Evolutionary conservation across 2,113 vertebrate genomes (phyloP).

Genomic region (Pantherophis guttatus): DNA sequence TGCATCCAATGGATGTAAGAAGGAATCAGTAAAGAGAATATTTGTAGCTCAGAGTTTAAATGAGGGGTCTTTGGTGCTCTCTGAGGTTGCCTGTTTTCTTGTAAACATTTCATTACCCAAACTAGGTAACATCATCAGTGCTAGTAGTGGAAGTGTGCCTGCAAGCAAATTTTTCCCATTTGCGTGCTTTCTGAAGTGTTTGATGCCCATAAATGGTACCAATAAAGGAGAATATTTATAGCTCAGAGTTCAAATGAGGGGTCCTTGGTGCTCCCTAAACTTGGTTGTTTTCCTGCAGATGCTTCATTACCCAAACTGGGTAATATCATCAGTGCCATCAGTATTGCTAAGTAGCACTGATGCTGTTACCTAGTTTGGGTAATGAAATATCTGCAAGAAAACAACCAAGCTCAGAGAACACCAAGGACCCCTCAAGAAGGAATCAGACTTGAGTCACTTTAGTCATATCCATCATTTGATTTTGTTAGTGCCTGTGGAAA

Average conservation of each 20-base stretch:
- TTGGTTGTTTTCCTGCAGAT: neutral
- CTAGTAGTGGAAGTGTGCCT: neutral
- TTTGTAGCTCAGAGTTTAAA: neutral
- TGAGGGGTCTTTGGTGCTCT: neutral
- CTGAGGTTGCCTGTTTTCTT: neutral
- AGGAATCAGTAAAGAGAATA: neutral
- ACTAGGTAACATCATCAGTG: neutral
- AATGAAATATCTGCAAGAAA: neutral
- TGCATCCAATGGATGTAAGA: neutral
- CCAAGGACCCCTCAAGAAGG: neutral
- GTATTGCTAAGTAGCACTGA: neutral
- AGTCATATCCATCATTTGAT: neutral
- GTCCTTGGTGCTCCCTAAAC: neutral
- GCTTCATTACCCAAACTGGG: neutral
- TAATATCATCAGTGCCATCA: neutral
- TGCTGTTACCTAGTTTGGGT: neutral
- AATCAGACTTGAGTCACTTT: neutral
- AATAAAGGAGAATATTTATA: neutral
- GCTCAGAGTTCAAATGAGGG: neutral
- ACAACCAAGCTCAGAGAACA: neutral
- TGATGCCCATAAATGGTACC: neutral
- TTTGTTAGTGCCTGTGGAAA: neutral
- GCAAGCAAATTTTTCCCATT: neutral
- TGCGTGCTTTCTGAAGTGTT: neutral
- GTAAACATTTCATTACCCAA: neutral